These are phyloP conservation scores for Helobdella robusta DNA, from an alignment of 2,888 invertebrate species.

Conservation along the genomic window DNA sequence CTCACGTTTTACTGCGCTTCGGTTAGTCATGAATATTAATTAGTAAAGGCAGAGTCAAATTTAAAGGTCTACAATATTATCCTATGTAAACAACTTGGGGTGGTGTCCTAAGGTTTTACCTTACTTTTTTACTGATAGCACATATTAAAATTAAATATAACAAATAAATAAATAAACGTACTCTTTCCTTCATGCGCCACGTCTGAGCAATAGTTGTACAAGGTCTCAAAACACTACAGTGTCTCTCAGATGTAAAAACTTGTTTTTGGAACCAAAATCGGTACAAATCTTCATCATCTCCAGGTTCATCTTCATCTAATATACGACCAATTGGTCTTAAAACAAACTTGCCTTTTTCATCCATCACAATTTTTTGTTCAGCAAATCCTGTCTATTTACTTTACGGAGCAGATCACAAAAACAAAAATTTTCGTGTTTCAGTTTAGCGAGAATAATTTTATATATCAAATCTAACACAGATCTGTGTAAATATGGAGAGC, in stretches of 20 bases:
- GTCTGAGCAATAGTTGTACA: constrained; percentile 62
- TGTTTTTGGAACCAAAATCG: constrained; percentile 52
- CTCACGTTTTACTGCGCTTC: no score
- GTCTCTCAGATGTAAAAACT: constrained; percentile 65
- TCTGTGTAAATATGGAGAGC: no score
- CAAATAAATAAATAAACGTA: constrained; percentile 35
- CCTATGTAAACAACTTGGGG: not conserved
- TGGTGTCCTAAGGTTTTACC: not conserved
- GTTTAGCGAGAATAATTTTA: no score
- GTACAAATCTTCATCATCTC: constrained; percentile 26
- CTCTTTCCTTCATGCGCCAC: constrained; percentile 72
- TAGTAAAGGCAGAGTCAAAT: no score
- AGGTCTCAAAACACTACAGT: constrained; percentile 64
- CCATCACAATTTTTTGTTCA: no score
- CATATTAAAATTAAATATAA: not conserved
- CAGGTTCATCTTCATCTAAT: constrained; percentile 31
- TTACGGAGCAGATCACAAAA: no score
- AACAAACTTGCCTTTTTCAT: constrained; percentile 7
- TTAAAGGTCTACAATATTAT: no score
- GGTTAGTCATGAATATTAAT: no score
- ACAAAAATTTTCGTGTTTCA: no score
- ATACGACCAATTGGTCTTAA: constrained; percentile 21
- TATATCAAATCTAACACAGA: no score
- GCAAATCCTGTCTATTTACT: no score
- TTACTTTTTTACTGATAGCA: not conserved